Base-by-base conservation (phyloP, 2,113 vertebrate species). In the Turnix velox region DNA sequence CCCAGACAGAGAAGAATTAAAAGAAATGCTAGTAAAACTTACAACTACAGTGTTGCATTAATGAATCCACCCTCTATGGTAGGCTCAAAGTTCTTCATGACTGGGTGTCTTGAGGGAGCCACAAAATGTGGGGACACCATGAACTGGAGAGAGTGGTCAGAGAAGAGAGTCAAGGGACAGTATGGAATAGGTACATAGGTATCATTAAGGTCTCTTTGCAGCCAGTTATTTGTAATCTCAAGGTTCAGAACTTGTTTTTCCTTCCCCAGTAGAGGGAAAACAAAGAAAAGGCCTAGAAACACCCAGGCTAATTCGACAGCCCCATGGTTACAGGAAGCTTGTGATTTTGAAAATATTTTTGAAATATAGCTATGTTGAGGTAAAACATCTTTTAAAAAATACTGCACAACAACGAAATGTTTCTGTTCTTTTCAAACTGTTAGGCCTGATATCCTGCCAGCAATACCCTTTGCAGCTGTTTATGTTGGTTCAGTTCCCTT, bases 401-500 rank as follows among this genome's bases (percentile, higher is more conserved):
- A 76, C 92, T 95, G 84, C 62, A 96, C 63, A 91, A 94, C 91
- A 97, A 95, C 94, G 62, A 96, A 96, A 83, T 95, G 39, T 96
- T 97, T 97, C 94, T 97, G 77, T 96, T 91, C n/a, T 96, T 62
- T 91, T 96, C 88, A 96, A 74, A 97, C 48, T 96, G 49, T 51
- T 84, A 62, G 69, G 84, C 66, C 87, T 97, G 96, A 97, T 96
- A 83, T 93, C 43, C 84, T 97, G 95, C 95, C 96, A 97, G 67
- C 81, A 96, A 90, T 93, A 88, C 67, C 58, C 49, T 95, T 97
- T 95, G 88, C 81, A 90, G 78, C 86, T 97, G 93, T 96, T 98
- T 98, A 84, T 95, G 72, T 95, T 97, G 95, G 93, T 97, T 96
- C 84, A 86, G 76, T 96, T 97, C 77, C 84, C 71, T 97, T 97